Evolutionary conservation across 2,888 invertebrate genomes (phyloP).

Genomic region (Glyphotaelius pellucidus): DNA sequence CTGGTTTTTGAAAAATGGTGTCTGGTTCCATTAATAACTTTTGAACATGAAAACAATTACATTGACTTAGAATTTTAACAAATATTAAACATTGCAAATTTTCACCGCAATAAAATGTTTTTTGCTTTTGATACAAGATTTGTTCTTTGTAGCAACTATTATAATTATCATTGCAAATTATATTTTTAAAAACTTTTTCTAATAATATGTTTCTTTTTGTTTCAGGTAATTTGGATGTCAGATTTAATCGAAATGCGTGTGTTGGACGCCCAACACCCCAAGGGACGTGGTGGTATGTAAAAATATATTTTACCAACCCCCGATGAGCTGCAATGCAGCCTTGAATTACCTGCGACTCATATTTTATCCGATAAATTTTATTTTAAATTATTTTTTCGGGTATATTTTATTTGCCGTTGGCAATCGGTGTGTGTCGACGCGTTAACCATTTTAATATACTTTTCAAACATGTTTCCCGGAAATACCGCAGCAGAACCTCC

Average conservation of each 20-base stretch:
- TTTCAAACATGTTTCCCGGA: conserved; percentile 52
- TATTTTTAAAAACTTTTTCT: background rate
- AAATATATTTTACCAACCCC: background rate
- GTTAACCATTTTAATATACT: conserved; percentile 51
- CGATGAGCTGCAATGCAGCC: background rate
- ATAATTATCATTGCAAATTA: no score
- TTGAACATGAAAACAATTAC: no score
- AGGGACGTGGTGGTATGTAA: background rate
- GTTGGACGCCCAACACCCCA: background rate
- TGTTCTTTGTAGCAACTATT: no score
- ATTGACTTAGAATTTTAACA: no score
- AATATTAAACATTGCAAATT: no score
- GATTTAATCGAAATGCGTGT: background rate
- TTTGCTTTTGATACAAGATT: no score
- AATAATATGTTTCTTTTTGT: background rate
- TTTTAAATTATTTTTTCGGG: background rate
- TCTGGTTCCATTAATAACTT: no score
- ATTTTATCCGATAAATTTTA: background rate
- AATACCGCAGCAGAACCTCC: conserved; percentile 36
- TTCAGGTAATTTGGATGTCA: background rate
- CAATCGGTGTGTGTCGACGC: conserved; percentile 24
- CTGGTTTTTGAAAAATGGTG: no score
- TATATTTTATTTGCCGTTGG: background rate
- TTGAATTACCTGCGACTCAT: background rate
- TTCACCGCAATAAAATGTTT: no score